phyloP scores from a whole-genome alignment of 2,113 vertebrate genomes.

The Dermatemys mawii region DNA sequence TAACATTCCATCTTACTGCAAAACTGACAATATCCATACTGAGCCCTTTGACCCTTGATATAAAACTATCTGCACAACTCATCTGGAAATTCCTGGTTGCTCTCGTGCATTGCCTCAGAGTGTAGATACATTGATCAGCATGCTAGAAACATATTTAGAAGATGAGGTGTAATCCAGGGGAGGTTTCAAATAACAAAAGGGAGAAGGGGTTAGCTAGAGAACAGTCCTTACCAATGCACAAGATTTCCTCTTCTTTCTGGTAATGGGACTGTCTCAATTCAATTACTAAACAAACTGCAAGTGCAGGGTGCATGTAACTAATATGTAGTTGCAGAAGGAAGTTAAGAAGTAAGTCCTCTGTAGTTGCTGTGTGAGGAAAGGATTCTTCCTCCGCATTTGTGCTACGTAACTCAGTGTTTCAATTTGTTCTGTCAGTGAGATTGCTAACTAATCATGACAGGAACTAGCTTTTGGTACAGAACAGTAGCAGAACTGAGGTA shows the following conservation, averaged over 20 bases:
- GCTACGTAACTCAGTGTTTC: background rate
- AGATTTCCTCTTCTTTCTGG: background rate
- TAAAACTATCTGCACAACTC: background rate
- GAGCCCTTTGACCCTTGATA: background rate
- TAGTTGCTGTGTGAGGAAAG: background rate
- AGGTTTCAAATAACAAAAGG: background rate
- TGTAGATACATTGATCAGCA: background rate
- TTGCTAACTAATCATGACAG: background rate
- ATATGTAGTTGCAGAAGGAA: constrained; percentile 4
- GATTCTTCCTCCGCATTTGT: background rate
- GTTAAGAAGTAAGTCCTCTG: rapidly evolving
- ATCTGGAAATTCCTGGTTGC: rapidly evolving
- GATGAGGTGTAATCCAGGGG: rapidly evolving
- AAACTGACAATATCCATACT: background rate
- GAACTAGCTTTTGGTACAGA: background rate
- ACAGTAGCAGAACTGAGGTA: background rate
- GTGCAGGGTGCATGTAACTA: constrained; percentile 1
- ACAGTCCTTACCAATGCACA: rapidly evolving
- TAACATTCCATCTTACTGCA: background rate
- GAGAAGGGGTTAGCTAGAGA: background rate
- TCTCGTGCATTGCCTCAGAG: background rate
- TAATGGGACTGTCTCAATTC: background rate
- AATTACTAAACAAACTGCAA: constrained; percentile 29
- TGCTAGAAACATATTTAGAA: background rate
- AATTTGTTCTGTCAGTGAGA: background rate